Percentiles rank a stretch among this genome's conserved stretches.
Conservation (phyloP, 2,113 vertebrate species). For the Pelodiscus sinensis region DNA sequence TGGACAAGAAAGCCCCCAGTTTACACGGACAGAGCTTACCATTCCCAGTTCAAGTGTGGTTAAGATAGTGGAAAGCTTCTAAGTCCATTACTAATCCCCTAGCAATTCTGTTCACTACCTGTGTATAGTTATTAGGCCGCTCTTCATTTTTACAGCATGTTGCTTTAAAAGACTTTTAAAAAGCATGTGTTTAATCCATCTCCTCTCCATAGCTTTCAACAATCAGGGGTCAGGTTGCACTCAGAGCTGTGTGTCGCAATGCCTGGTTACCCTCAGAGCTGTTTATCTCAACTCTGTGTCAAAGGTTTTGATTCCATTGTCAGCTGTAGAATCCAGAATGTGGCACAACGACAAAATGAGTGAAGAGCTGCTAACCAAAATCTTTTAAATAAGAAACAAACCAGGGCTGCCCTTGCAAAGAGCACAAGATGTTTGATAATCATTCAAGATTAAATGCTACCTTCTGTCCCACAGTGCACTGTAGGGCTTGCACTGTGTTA, state of each 20-base stretch:
- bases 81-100: background rate
- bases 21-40: background rate
- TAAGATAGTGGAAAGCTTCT: background rate
- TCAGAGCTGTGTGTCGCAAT: background rate
- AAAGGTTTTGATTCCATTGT: background rate
- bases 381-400: background rate
- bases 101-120: background rate
- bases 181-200: background rate
- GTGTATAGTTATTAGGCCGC: background rate
- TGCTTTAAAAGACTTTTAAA: background rate
- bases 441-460: background rate
- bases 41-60: background rate
- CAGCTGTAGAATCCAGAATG: background rate
- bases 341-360: background rate
- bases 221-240: background rate
- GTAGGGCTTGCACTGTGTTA: background rate
- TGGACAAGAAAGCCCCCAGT: background rate
- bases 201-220: background rate
- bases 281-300: background rate
- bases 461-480: background rate
- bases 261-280: background rate
- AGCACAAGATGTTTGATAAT: background rate
- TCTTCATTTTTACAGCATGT: background rate
- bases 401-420: background rate
- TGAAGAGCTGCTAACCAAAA: background rate